phyloP scores from a whole-genome alignment of 2,797 vertebrate species.

The Peromyscus aztecus region DNA sequence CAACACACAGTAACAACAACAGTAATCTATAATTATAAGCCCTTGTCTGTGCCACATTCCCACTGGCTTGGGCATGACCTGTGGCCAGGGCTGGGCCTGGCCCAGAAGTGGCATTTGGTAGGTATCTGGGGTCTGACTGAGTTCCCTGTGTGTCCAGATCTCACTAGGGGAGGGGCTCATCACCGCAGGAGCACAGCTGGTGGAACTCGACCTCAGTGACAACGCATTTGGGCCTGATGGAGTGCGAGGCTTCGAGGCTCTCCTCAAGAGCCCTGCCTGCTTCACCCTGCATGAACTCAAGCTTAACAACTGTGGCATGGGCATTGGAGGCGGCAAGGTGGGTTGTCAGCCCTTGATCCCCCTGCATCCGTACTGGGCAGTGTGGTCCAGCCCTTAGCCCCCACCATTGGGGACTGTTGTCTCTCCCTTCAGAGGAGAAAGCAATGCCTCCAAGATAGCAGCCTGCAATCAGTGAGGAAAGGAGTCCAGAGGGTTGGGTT shows the following conservation, averaged over 20 bases:
- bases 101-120: background rate
- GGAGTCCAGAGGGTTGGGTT: constrained; percentile 51
- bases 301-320: constrained; percentile 99
- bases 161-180: constrained; percentile 95
- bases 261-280: constrained; percentile 94
- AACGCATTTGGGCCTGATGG: constrained; percentile 99
- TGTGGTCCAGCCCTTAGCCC: background rate
- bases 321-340: constrained; percentile 98
- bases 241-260: constrained; percentile 94
- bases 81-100: background rate
- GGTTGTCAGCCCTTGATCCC: background rate
- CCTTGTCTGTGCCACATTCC: background rate
- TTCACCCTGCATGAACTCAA: constrained; percentile 94
- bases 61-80: background rate
- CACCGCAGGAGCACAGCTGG: constrained; percentile 93
- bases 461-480: constrained; percentile 1
- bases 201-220: constrained; percentile 97
- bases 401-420: background rate
- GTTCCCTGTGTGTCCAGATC: constrained; percentile 58
- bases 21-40: background rate
- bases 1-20: background rate
- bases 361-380: rapidly evolving
- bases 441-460: constrained; percentile 20
- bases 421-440: background rate
- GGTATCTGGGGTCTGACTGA: background rate